A percentile compares a stretch with the other conserved stretches of the same genome.
phyloP scores from a whole-genome alignment of 2,797 vertebrate genomes.

The Urophycis tenuis region DNA sequence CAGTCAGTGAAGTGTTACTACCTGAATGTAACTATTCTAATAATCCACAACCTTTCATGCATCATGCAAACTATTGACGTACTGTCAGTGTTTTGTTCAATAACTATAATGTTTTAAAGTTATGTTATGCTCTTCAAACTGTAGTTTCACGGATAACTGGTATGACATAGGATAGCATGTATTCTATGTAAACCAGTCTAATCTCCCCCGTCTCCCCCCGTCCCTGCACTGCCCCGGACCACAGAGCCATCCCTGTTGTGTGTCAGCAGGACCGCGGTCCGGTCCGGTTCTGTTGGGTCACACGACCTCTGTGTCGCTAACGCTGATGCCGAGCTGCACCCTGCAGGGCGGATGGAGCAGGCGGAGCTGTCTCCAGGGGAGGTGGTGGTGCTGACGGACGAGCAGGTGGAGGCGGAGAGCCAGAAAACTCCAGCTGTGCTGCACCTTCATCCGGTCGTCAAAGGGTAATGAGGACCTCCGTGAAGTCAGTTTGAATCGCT shows the following conservation, averaged over 20 bases:
- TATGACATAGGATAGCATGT: no score
- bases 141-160: no score
- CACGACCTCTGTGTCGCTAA: no score
- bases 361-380: constrained; percentile 83
- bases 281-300: no score
- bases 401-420: constrained; percentile 75
- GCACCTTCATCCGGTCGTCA: constrained; percentile 81
- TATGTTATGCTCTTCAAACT: no score
- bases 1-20: neutral
- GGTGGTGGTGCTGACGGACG: constrained; percentile 78
- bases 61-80: neutral
- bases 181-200: neutral
- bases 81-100: neutral
- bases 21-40: no score
- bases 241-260: no score
- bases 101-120: neutral
- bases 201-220: no score
- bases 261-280: no score
- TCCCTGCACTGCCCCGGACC: no score
- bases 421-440: constrained; percentile 82
- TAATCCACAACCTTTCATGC: neutral
- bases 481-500: neutral
- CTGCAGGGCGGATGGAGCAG: constrained; percentile 60
- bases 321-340: constrained; percentile 42
- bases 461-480: constrained; percentile 69